Evolutionary conservation across 2,113 vertebrate species (phyloP).

Genomic region (Dasyprocta punctata): DNA sequence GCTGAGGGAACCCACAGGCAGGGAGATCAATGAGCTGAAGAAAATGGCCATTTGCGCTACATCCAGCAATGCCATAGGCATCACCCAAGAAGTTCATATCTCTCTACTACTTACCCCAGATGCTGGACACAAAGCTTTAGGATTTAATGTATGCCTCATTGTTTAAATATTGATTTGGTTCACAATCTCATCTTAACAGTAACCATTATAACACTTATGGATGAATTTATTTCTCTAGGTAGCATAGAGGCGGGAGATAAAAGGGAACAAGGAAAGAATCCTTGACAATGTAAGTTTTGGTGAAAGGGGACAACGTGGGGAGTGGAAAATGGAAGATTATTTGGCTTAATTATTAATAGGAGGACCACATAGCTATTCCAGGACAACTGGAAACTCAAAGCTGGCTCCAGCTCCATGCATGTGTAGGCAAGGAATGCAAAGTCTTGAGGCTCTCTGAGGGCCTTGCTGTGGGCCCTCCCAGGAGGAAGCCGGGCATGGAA

Average conservation of each 20-base stretch:
- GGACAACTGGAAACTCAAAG: fast-evolving
- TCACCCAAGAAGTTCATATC: neutral
- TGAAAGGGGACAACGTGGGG: neutral
- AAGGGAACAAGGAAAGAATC: fast-evolving
- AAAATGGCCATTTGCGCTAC: neutral
- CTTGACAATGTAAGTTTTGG: neutral
- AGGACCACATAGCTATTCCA: neutral
- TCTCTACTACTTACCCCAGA: neutral
- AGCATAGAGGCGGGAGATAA: neutral
- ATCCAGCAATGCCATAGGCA: neutral
- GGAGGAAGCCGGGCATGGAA: fast-evolving
- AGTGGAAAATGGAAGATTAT: neutral
- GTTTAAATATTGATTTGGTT: neutral
- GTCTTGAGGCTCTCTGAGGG: neutral
- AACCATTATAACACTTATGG: neutral
- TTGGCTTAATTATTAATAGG: neutral
- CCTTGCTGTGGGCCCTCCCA: fast-evolving
- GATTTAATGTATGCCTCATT: neutral
- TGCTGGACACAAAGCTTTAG: neutral
- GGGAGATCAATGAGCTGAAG: neutral
- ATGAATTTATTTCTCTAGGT: neutral
- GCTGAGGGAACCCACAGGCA: neutral
- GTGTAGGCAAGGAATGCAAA: fast-evolving
- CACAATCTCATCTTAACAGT: neutral
- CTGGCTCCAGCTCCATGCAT: no score